Conservation (phyloP, 2,888 invertebrate genomes). For the Phragmatobia fuliginosa region DNA sequence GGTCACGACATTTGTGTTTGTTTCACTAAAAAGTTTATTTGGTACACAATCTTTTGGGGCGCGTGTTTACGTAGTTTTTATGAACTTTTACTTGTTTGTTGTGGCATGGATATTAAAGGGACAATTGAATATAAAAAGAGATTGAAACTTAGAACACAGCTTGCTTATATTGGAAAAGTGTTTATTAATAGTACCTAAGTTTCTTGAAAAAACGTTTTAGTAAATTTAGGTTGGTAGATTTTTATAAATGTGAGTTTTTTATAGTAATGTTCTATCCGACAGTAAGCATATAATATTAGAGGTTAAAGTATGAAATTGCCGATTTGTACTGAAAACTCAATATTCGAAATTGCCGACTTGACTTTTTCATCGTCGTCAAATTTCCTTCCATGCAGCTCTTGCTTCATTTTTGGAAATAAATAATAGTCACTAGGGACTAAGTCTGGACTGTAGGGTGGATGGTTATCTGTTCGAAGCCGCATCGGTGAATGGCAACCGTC, state of each 20-base stretch:
- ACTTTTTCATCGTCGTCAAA: too few species aligned
- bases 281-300: neutral
- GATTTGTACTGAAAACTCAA: too few species aligned
- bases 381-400: too few species aligned
- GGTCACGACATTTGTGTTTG: neutral
- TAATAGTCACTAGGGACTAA: too few species aligned
- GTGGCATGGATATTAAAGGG: neutral
- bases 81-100: neutral
- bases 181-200: neutral
- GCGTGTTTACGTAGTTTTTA: neutral
- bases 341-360: too few species aligned
- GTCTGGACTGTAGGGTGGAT: too few species aligned
- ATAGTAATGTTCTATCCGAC: neutral
- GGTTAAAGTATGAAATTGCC: too few species aligned
- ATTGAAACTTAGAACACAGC: neutral
- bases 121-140: neutral
- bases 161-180: neutral
- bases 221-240: neutral
- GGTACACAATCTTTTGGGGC: too few species aligned
- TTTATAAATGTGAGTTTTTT: neutral
- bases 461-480: too few species aligned
- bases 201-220: neutral
- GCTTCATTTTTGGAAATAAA: too few species aligned
- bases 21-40: constrained; percentile 8
- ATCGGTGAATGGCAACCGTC: too few species aligned